Base-by-base conservation (phyloP, 2,797 vertebrate genomes). In the Psittacula derbiana region DNA sequence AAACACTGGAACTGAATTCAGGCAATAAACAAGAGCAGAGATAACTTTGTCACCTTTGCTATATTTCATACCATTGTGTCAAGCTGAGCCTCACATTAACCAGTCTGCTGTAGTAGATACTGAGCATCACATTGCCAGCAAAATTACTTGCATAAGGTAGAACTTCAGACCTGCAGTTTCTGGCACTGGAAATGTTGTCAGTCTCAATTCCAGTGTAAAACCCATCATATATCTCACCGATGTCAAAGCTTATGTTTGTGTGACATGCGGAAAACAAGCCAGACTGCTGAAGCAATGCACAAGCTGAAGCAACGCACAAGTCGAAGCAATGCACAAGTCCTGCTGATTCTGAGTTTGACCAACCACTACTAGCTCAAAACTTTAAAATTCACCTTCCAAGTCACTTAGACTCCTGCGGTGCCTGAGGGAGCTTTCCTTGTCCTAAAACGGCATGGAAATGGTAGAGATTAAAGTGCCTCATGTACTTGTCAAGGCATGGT, bases 31-130 rank as follows among this genome's bases (percentile, higher is more conserved):
- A 94, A 92, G 38, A 69, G 27, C 53, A 88, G 70, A 96, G 93
- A 96, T 96, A 95, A 96, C 95, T 93, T 92, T 0, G 8, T 95
- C 92, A 93, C 91, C 92, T 96, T 92, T 66, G 47, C 62, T 70
- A 44, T 96, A 94, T 95, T 95, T 96, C 93, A 94, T 79, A 60
- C 9, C 18, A 41, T 30, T 19, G 14, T 6, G 3, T 84, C 79
- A 86, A 79, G 72, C 69, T 86, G 55, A 83, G 66, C 16, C 15
- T 74, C 58, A 55, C 25, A 62, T 74, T 74, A 79, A 62, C 46
- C 53, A 67, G 43, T 12, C 69, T 92, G 31, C 33, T 78, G 43
- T 1, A 80, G 49, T 14, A 94, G 76, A 93, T 16, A 80, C 19
- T 9, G 36, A 85, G 30, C 75, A 50, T 43, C 65, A 65, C 24